These are phyloP conservation scores for Cylas formicarius DNA, from an alignment of 1,140 invertebrate species.

Conservation along the genomic window DNA sequence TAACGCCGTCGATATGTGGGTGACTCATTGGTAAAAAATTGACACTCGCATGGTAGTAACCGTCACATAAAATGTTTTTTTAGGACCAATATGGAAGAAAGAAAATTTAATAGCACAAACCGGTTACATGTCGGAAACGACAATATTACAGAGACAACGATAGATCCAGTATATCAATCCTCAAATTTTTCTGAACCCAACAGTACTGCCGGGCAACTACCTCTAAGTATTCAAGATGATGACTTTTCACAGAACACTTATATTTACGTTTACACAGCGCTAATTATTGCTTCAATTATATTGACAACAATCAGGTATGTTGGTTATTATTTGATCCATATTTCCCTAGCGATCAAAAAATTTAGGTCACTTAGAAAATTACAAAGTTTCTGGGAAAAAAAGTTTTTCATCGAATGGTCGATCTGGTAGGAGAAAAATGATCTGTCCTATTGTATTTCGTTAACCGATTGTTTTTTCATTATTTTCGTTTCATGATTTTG, in stretches of 20 bases:
- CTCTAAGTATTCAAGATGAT: no score
- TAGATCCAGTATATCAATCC: neutral
- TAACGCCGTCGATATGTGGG: conserved; percentile 62
- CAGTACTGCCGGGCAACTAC: no score
- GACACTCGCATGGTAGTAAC: neutral
- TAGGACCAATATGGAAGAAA: conserved; percentile 50
- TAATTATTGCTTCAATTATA: conserved; percentile 37
- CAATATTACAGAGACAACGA: neutral
- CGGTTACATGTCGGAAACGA: neutral
- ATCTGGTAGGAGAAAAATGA: no score
- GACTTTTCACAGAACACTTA: no score
- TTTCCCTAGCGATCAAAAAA: no score
- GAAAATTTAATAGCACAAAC: neutral
- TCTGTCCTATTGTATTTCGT: no score
- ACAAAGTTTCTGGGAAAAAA: no score
- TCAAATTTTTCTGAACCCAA: neutral
- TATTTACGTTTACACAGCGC: conserved; percentile 34
- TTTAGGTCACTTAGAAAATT: no score
- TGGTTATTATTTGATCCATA: no score
- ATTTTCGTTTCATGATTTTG: no score
- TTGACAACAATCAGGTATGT: conserved; percentile 45
- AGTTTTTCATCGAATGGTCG: no score
- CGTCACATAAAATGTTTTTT: conserved; percentile 16
- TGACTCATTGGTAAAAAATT: conserved; percentile 55
- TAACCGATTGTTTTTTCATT: no score